Evolutionary conservation across 2,888 invertebrate species (phyloP), one percentile per base, ranked within the genome.

Genomic region (Venustoraphidia nigricollis): DNA sequence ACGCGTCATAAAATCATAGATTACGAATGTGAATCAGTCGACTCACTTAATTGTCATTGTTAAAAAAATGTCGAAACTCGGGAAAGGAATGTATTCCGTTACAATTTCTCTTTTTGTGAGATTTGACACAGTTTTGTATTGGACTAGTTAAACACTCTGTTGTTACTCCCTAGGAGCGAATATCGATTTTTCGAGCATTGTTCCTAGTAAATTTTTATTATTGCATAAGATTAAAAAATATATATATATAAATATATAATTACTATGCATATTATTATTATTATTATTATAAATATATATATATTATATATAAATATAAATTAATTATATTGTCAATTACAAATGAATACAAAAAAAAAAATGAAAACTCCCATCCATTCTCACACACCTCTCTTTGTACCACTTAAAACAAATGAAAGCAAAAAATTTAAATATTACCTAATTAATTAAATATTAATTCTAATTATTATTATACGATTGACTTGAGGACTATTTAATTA

Each of bases 261-360:
- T 47, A 43, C 34, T 46, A 46, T 47, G 42, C 36, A 43, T 43
- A 47, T 47, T 47, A 47, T 41, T 41, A 50, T 39, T 13, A 39
- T 39, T 50, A 47, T 48, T 50, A 50, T 44, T 44, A 46, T 9
- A 41, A 46, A 43, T 46, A 47, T 51, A 46, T 45, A 47, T 48
- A 49, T 51, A 51, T 48, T 46, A 48, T 53, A 50, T 50, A 51
- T 52, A 52, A 64, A 36, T 47, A 43, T 37, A 38, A 66, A 64
- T 66, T 66, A 63, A 66, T 66, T 66, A 66, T 66, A 65, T 66
- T 66, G 66, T 67, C 66, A 67, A 67, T 67, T 67, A 67, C 65
- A 47, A 49, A 49, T 45, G 37, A 43, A 41, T 27, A 37, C 13
- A n/a, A 27, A 42, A 36, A 13, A 27, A 27, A 27, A 27, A 27